Conservation (phyloP, 2,797 vertebrate species). For the Salarias fasciatus region DNA sequence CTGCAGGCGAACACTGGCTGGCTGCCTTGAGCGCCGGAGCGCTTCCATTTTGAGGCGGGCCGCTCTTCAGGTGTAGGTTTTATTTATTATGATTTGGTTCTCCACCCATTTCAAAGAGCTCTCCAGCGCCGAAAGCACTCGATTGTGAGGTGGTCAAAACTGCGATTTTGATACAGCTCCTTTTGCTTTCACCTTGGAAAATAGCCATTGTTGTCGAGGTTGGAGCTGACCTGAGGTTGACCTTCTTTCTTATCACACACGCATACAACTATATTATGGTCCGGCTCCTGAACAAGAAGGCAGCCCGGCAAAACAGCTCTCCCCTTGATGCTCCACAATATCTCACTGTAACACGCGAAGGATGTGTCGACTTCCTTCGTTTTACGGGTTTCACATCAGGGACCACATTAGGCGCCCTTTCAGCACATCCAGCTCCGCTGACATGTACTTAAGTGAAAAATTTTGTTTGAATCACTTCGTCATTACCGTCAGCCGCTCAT, state of each 20-base stretch:
- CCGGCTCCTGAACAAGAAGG: slow-evolving; percentile 36
- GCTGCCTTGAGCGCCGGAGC: slow-evolving; percentile 22
- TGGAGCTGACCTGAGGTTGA: slow-evolving; percentile 37
- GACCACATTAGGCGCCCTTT: not conserved
- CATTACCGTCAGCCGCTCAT: slow-evolving; percentile 37
- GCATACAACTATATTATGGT: slow-evolving; percentile 9
- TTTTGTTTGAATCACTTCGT: slow-evolving; percentile 49
- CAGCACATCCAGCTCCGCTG: slow-evolving; percentile 31
- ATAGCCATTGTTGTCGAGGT: slow-evolving; percentile 32
- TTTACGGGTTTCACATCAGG: too few species aligned
- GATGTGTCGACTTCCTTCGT: too few species aligned
- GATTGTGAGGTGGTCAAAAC: slow-evolving; percentile 35
- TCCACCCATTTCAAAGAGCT: slow-evolving; percentile 36
- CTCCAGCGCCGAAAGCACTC: slow-evolving; percentile 21
- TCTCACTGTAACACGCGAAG: too few species aligned
- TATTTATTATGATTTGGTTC: slow-evolving; percentile 52
- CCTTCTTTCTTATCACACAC: slow-evolving; percentile 33
- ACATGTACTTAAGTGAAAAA: slow-evolving; percentile 41
- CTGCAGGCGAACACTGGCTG: slow-evolving; percentile 6
- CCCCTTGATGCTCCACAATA: not conserved
- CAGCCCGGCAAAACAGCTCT: slow-evolving; percentile 15
- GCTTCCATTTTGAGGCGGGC: slow-evolving; percentile 30
- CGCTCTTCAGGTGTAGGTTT: slow-evolving; percentile 37
- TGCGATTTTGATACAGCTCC: slow-evolving; percentile 34
- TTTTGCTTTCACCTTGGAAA: slow-evolving; percentile 35